Evolutionary conservation across 2,113 vertebrate species (phyloP).

Genomic region (Paramisgurnus dabryanus): DNA sequence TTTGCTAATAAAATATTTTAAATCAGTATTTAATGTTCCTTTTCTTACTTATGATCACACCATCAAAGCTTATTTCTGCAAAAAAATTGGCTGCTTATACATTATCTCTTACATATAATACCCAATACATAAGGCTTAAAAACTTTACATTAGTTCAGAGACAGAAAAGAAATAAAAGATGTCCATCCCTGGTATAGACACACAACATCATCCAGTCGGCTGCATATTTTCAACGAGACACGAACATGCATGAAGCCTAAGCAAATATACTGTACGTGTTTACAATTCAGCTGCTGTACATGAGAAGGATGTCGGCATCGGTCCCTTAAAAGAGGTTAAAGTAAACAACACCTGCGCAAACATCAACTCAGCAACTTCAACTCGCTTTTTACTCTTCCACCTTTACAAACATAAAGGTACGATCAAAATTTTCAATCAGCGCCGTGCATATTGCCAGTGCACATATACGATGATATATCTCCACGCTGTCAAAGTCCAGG

Average conservation of each 20-base stretch:
- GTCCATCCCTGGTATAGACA: no score
- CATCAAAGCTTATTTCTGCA: no score
- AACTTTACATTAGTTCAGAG: no score
- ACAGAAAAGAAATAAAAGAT: no score
- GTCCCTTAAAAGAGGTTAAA: slow-evolving; percentile 25
- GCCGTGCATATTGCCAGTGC: background rate
- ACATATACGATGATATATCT: background rate
- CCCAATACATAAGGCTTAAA: no score
- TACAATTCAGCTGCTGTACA: slow-evolving; percentile 43
- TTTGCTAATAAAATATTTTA: no score
- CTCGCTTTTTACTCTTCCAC: background rate
- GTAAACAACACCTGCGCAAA: slow-evolving; percentile 41
- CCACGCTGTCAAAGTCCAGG: slow-evolving; percentile 40
- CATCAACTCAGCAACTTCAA: background rate
- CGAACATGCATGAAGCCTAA: background rate
- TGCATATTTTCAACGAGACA: slow-evolving; percentile 11
- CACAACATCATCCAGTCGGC: no score
- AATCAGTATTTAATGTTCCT: no score
- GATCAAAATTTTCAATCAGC: slow-evolving; percentile 54
- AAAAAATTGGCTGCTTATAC: no score
- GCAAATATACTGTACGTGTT: slow-evolving; percentile 7
- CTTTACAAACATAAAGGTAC: slow-evolving; percentile 27
- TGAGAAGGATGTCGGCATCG: background rate
- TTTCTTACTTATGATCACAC: no score
- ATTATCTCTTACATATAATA: no score